Base-by-base conservation (phyloP, 2,888 invertebrate species). In the Encarsia formosa region DNA sequence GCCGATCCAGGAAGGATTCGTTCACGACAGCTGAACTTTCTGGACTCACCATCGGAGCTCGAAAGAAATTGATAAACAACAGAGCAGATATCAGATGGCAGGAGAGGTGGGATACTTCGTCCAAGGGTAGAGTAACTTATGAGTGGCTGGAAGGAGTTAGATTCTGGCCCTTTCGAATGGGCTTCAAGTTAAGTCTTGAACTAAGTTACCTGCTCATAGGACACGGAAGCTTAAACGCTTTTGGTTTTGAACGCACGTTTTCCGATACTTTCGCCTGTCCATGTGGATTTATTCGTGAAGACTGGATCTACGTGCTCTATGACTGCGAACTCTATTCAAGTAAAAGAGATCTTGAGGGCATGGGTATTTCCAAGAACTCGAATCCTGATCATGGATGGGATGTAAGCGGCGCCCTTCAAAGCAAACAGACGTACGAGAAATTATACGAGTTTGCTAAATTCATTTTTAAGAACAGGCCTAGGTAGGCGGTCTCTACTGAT, bases 61-160 rank as follows among this genome's bases (percentile, higher is more conserved):
- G 2, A 2, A 4, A 3, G 18, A 9, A 24, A 15, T 24, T 9
- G 44, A 34, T 39, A 9, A 22, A 31, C 4, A 24, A n/a, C 4
- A 8, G 32, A 24, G 35, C 32, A 11, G 15, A 8, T 16, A 29
- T n/a, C 5, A 13, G 15, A 20, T 57, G 49, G 55, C 54, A 52
- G 24, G 4, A 0, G 1, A 16, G 49, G 6, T 57, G 56, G 55
- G 19, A 31, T 35, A 31, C n/a, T 13, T 22, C 9, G 2, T 2
- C 15, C 11, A 20, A 46, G 0, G 56, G 44, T 6, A 22, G 38
- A 16, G 44, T 52, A 2, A 52, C 49, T 2, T 45, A 49, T 18
- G 11, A 23, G 6, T 56, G 48, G 43, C 23, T 58, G 2, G n/a
- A 15, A 15, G 38, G 53, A 1, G 58, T 53, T 1, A 8, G 24